phyloP scores from a whole-genome alignment of 2,113 vertebrate genomes.

The Etia nguti region DNA sequence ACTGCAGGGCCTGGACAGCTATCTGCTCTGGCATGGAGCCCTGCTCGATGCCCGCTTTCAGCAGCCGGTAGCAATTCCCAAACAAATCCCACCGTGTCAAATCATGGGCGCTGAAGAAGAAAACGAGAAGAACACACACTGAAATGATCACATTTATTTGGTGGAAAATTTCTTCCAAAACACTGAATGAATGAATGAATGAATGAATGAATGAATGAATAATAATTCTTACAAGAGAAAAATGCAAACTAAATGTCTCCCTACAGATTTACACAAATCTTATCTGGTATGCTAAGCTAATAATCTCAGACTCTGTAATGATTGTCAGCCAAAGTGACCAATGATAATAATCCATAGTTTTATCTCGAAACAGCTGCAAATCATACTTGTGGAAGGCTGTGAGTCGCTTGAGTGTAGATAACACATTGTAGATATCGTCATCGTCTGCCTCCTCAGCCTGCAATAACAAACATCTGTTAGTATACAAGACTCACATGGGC shows the following conservation, averaged over 20 bases:
- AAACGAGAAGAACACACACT: not conserved
- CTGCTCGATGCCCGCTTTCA: conserved; percentile 96
- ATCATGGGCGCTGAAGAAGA: conserved; percentile 85
- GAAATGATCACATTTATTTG: not conserved
- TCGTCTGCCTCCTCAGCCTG: conserved; percentile 98
- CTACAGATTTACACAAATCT: not conserved
- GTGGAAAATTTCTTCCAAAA: not conserved
- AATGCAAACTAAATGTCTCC: not conserved
- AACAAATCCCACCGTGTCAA: conserved; percentile 98
- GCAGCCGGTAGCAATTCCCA: conserved; percentile 94
- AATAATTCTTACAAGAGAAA: not conserved
- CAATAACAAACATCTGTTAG: conserved; percentile 3
- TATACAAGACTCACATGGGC: not conserved
- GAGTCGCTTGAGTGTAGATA: conserved; percentile 93
- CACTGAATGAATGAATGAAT: not conserved
- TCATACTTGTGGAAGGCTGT: conserved; percentile 98
- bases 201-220: not conserved
- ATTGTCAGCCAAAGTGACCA: not conserved
- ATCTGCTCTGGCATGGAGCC: conserved; percentile 99
- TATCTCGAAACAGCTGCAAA: not conserved
- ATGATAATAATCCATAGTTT: not conserved
- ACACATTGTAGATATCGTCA: conserved; percentile 96
- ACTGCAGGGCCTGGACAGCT: conserved; percentile 96
- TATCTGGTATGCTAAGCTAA: not conserved
- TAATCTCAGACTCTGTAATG: not conserved